These are phyloP conservation scores for Tachysurus vachellii DNA, from an alignment of 2,113 vertebrate genomes.

Conservation along the genomic window DNA sequence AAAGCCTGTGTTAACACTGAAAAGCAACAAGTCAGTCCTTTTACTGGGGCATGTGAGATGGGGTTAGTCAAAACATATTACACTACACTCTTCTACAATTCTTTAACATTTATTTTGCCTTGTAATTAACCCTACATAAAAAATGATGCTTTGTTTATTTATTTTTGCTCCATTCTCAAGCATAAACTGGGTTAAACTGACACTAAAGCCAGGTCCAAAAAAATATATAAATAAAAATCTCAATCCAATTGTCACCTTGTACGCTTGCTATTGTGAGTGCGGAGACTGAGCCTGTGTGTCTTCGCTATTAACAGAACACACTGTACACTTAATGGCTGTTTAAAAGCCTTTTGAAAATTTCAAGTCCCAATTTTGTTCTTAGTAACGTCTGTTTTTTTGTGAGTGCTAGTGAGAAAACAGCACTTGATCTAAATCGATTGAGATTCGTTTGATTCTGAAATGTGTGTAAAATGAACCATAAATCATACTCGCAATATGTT, in stretches of 20 bases:
- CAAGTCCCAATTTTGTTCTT: not conserved
- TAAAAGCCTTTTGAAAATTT: conserved; percentile 9
- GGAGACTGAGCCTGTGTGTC: not conserved
- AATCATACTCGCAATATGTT: not conserved
- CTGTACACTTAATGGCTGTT: conserved; percentile 4
- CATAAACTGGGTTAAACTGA: not conserved
- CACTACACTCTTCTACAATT: not conserved
- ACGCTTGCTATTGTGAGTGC: not conserved
- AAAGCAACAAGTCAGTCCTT: not conserved
- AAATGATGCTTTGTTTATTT: not conserved
- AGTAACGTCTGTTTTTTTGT: not conserved
- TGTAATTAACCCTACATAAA: not conserved
- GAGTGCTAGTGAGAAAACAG: not conserved
- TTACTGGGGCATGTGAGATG: not conserved
- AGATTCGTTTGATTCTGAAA: not conserved
- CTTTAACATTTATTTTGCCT: not conserved
- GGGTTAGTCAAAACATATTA: not conserved
- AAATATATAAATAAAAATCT: not conserved
- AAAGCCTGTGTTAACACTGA: not conserved
- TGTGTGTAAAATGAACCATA: not conserved
- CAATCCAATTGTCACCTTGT: not conserved
- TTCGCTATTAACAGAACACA: not conserved
- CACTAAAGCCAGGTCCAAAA: not conserved
- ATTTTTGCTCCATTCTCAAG: not conserved
- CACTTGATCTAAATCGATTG: conserved; percentile 1